A percentile compares a stretch with the other conserved stretches of the same genome.
phyloP scores from a whole-genome alignment of 2,888 invertebrate species.

The Drosophila quasianomalipes region DNA sequence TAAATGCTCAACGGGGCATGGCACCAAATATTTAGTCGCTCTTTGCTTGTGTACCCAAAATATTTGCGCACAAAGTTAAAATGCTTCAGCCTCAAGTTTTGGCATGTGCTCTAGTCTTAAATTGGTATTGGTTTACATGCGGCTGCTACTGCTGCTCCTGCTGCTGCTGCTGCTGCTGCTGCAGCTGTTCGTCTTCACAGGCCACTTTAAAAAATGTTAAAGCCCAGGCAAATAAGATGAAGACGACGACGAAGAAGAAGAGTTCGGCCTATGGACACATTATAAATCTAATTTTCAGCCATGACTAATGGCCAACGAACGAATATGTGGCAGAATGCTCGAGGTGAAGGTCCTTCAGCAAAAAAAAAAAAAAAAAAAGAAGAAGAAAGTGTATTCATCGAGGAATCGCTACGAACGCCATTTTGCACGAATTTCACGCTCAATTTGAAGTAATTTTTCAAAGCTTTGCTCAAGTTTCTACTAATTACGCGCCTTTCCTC shows the following conservation, averaged over 20 bases:
- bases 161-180: not conserved
- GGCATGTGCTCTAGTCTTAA: slow-evolving; percentile 15
- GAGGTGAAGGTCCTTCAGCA: slow-evolving; percentile 5
- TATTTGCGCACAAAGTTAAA: slow-evolving; percentile 52
- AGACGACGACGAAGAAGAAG: not conserved
- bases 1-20: slow-evolving; percentile 58
- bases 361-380: not conserved
- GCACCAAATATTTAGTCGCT: slow-evolving; percentile 61
- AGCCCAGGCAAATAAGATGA: not conserved
- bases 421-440: slow-evolving; percentile 64
- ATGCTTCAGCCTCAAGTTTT: slow-evolving; percentile 38
- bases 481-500: slow-evolving; percentile 68
- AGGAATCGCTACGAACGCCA: slow-evolving; percentile 6
- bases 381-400: slow-evolving; percentile 4
- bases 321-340: slow-evolving; percentile 10
- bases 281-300: slow-evolving; percentile 54
- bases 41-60: slow-evolving; percentile 52
- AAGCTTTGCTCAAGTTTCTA: slow-evolving; percentile 60
- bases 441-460: slow-evolving; percentile 76
- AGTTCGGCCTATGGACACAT: slow-evolving; percentile 26
- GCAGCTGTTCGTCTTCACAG: not conserved
- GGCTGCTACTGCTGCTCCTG: no score
- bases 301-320: slow-evolving; percentile 55
- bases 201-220: not conserved
- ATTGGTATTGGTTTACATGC: not conserved